Evolutionary conservation across 2,797 vertebrate genomes (phyloP).

Genomic region (Phoebastria nigripes): DNA sequence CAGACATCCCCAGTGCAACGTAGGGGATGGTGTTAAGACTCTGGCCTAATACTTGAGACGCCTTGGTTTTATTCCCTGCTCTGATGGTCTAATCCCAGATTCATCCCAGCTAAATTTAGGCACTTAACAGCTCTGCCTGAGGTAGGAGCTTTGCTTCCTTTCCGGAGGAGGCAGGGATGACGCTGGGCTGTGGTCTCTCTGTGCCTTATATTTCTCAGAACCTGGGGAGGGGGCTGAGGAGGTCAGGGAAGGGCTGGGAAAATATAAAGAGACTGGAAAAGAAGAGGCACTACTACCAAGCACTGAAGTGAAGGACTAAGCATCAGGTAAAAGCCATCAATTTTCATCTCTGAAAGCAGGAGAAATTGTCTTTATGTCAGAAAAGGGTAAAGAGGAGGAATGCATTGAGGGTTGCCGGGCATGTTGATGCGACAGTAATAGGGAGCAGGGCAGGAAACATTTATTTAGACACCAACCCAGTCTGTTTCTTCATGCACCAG

Average conservation of each 20-base stretch:
- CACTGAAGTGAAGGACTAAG: neutral
- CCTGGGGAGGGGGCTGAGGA: neutral
- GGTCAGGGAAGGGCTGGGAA: neutral
- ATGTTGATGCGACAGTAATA: neutral
- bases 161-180: neutral
- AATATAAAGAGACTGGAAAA: neutral
- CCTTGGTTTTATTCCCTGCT: slow-evolving; percentile 41
- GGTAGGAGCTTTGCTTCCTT: slow-evolving; percentile 8
- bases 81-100: slow-evolving; percentile 54
- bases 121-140: slow-evolving; percentile 1
- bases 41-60: neutral
- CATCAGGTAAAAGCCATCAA: slow-evolving; percentile 18
- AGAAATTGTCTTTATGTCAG: neutral
- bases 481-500: neutral
- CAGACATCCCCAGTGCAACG: neutral
- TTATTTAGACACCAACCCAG: neutral
- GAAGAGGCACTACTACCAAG: neutral
- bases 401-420: fast-evolving
- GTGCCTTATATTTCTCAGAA: neutral
- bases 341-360: neutral
- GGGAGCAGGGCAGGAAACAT: neutral
- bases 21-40: neutral
- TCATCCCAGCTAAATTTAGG: slow-evolving; percentile 63
- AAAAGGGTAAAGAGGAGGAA: neutral
- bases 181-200: neutral